A percentile compares a stretch with the other conserved stretches of the same genome.
These are phyloP conservation scores for Deladenus siricidicola DNA, from an alignment of 2,888 invertebrate species.

Conservation along the genomic window DNA sequence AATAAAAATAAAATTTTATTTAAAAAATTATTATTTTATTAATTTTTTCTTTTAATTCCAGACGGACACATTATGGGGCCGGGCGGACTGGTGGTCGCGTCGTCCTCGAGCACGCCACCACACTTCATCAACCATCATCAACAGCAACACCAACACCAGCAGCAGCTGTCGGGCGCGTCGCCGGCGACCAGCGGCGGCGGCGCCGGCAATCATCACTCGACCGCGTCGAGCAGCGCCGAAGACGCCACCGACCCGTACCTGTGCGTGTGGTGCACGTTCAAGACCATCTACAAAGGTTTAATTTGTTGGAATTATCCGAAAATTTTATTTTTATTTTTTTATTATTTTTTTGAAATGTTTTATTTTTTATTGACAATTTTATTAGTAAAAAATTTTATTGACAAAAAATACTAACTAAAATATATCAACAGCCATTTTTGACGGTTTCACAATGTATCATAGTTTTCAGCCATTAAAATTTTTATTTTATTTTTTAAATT, in stretches of 20 bases:
- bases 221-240: not conserved
- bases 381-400: not conserved
- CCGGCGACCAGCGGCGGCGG: not conserved
- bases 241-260: not conserved
- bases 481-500: too few species aligned
- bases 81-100: too few species aligned
- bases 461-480: too few species aligned
- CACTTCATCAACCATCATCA: too few species aligned
- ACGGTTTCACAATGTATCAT: too few species aligned
- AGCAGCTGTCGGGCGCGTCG: too few species aligned
- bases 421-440: too few species aligned
- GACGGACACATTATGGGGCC: too few species aligned
- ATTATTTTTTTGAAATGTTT: not conserved
- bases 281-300: slow-evolving; percentile 5
- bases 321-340: not conserved
- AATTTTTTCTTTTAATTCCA: too few species aligned
- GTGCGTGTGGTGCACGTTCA: slow-evolving; percentile 8
- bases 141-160: not conserved
- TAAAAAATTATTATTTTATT: too few species aligned
- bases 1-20: too few species aligned
- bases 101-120: too few species aligned
- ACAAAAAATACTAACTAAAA: not conserved
- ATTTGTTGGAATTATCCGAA: not conserved
- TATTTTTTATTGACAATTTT: not conserved
- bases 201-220: not conserved